Conservation (phyloP, 1,140 invertebrate species). For the Sitodiplosis mosellana region DNA sequence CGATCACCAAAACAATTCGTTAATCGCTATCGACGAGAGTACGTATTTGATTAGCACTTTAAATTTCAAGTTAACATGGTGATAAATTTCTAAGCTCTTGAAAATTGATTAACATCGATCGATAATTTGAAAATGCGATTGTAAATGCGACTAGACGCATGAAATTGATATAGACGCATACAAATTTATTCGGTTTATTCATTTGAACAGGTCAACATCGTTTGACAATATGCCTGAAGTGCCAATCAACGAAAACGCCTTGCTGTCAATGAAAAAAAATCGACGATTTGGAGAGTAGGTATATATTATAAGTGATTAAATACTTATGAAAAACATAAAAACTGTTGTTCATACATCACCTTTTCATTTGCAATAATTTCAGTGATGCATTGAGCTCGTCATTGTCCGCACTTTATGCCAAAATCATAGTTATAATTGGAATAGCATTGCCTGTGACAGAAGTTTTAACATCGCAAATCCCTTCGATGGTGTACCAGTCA, state of each 20-base stretch:
- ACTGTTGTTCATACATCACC: conserved; percentile 2
- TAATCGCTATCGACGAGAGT: conserved; percentile 15
- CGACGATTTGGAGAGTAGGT: conserved; percentile 26
- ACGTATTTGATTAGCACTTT: conserved; percentile 11
- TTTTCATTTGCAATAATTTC: too few relatives aligned
- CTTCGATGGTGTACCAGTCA: conserved; percentile 43
- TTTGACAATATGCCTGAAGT: too few relatives aligned
- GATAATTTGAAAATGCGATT: too few relatives aligned
- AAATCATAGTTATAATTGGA: conserved; percentile 52
- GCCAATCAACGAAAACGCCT: conserved; percentile 16
- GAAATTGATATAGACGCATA: too few relatives aligned
- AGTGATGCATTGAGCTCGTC: conserved; percentile 28
- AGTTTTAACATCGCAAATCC: conserved; percentile 39
- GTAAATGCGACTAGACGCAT: too few relatives aligned
- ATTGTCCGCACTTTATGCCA: conserved; percentile 54
- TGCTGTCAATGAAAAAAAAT: conserved; percentile 20
- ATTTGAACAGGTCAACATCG: too few relatives aligned
- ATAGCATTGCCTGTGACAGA: conserved; percentile 44
- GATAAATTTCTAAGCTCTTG: too few relatives aligned
- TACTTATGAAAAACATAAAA: background rate
- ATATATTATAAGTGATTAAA: background rate
- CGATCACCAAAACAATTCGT: conserved; percentile 14
- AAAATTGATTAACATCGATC: too few relatives aligned
- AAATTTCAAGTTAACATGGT: too few relatives aligned
- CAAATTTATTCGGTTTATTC: too few relatives aligned